Base-by-base conservation (phyloP, 1,140 invertebrate species). In the Nephotettix cincticeps region DNA sequence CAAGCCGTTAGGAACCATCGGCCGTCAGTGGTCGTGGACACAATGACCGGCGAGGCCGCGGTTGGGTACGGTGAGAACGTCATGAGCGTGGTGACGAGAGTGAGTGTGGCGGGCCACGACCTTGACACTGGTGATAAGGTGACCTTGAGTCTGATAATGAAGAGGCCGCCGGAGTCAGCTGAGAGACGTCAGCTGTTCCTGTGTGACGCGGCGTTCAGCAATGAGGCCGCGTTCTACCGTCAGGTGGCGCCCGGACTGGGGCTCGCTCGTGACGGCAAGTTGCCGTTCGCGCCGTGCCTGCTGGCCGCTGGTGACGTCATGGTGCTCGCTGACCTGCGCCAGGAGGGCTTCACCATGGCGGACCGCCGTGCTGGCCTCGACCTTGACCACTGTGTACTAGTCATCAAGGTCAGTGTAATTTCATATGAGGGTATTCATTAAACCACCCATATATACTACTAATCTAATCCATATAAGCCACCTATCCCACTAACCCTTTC, bases 341-440 rank as follows among this genome's bases (percentile, higher is more conserved):
- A 68, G 4, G 43, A 51, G 19, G 66, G 66, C 2, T 68, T 47
- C 45, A 29, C 45, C 1, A 68, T 68, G 66, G 66, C 43, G 0
- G 66, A 68, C 25, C 19, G 66, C 3, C 1, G 25, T 13, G 23
- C 25, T 4, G 66, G 66, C 0, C 1, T 68, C 1, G 66, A 68
- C 45, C 27, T 68, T 21, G 25, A 45, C 28, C 66, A 68, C 28
- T 68, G 66, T 51, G 9, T n/a, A 23, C 1, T 68, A 9, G 66
- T 47, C 11, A 21, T 68, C 0, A n/a, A 68, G 66, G 66, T 68
- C 4, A 17, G 58, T 36, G 32, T 36, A 14, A 36, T 36, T n/a
- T n/a, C n/a, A n/a, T n/a, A n/a, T n/a, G n/a, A n/a, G n/a, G n/a
- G n/a, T n/a, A n/a, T n/a, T n/a, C n/a, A n/a, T n/a, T n/a, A n/a